Conservation (phyloP, 2,888 invertebrate genomes). For the Hedychridium roseum region DNA sequence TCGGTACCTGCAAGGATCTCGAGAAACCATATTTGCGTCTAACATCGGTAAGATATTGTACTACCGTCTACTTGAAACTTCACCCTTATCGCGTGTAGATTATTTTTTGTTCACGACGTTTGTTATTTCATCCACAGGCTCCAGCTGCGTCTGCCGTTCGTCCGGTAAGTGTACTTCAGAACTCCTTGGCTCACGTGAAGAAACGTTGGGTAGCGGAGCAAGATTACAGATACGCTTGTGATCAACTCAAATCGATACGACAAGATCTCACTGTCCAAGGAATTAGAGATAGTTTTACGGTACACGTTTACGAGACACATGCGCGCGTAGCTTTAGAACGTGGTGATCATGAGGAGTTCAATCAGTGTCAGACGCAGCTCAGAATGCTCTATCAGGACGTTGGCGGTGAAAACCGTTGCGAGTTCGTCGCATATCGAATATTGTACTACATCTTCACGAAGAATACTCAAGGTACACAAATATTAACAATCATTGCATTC, state of each 20-base stretch:
- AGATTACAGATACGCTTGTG: slow-evolving; percentile 97
- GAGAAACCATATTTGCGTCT: slow-evolving; percentile 96
- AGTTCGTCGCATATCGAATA: slow-evolving; percentile 96
- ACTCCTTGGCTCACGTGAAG: slow-evolving; percentile 90
- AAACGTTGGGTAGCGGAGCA: slow-evolving; percentile 87
- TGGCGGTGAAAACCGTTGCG: slow-evolving; percentile 79
- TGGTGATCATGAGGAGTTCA: slow-evolving; percentile 98
- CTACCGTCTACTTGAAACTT: no score
- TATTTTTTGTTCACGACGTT: no score
- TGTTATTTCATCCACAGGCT: no score
- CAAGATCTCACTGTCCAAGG: slow-evolving; percentile 99
- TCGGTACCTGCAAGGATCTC: slow-evolving; percentile 92
- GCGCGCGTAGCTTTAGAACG: slow-evolving; percentile 97
- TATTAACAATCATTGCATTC: neutral
- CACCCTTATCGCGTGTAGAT: no score
- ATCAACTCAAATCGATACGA: slow-evolving; percentile 97
- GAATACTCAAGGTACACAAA: slow-evolving; percentile 84
- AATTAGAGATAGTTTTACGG: slow-evolving; percentile 91
- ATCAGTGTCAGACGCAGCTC: slow-evolving; percentile 99
- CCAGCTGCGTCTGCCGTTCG: slow-evolving; percentile 92
- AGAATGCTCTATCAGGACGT: slow-evolving; percentile 91
- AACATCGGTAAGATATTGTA: slow-evolving; percentile 70
- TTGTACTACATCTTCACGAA: slow-evolving; percentile 98
- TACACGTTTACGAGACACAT: slow-evolving; percentile 99
- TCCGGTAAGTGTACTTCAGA: slow-evolving; percentile 84